These are phyloP conservation scores for Cladopsammia gracilis DNA, from an alignment of 64 coral and sea anemone genomes.

Conservation along the genomic window DNA sequence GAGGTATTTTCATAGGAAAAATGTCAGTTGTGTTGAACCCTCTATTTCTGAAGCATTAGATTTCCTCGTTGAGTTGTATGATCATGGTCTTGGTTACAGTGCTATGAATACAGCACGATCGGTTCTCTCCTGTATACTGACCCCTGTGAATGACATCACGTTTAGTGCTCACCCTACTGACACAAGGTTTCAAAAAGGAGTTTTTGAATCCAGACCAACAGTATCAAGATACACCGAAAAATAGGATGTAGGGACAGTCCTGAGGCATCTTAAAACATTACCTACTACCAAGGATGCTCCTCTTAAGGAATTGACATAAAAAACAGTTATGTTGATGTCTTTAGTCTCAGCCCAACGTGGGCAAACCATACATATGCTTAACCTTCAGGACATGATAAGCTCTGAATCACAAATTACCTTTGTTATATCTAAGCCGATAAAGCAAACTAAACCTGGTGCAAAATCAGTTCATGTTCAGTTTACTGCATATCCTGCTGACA, in stretches of 20 bases:
- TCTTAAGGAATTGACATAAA: too few species aligned
- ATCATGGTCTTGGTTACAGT: constrained; percentile 5
- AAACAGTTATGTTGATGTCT: too few species aligned
- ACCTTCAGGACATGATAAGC: too few species aligned
- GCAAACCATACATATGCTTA: neutral
- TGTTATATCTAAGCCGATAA: neutral
- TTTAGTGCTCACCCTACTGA: constrained; percentile 17
- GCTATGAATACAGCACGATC: constrained; percentile 27
- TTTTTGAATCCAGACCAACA: constrained; percentile 48
- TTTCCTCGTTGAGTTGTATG: constrained; percentile 56
- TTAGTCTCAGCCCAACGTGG: neutral
- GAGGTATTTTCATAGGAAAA: constrained; percentile 25
- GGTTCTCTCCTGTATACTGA: neutral
- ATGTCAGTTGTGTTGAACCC: constrained; percentile 50
- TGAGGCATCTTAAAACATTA: too few species aligned
- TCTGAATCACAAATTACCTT: constrained; percentile 11
- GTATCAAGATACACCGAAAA: constrained; percentile 56
- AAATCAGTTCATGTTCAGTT: constrained; percentile 4
- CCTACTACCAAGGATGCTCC: too few species aligned
- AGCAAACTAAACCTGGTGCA: neutral
- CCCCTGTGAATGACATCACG: constrained; percentile 19
- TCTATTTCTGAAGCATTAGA: constrained; percentile 61
- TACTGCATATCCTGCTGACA: neutral
- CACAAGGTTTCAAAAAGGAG: constrained; percentile 54
- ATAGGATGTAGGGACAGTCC: constrained; percentile 44